Evolutionary conservation across 2,888 invertebrate genomes (phyloP).

Genomic region (Philopedon plagiatum): DNA sequence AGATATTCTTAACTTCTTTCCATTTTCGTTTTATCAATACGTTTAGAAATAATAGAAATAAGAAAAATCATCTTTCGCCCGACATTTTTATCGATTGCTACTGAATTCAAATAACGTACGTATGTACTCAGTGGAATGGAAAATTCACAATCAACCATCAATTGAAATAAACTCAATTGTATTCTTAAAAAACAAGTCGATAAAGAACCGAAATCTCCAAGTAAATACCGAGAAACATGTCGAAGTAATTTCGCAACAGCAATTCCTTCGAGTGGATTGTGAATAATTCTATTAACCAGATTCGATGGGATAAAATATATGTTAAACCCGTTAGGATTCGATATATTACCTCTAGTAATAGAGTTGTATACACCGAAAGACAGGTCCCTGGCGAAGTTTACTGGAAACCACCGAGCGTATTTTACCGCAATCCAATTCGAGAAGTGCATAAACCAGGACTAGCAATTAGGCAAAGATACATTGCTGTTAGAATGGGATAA

Average conservation of each 20-base stretch:
- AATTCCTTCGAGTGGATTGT: constrained; percentile 61
- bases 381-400: constrained; percentile 67
- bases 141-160: constrained; percentile 15
- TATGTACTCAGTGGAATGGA: neutral
- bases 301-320: constrained; percentile 60
- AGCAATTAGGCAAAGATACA: constrained; percentile 67
- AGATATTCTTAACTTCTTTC: too few species aligned
- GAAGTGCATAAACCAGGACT: constrained; percentile 68
- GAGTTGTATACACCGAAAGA: constrained; percentile 60
- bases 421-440: constrained; percentile 69
- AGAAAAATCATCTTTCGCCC: too few species aligned
- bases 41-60: too few species aligned
- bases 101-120: too few species aligned
- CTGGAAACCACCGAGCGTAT: constrained; percentile 68
- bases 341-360: constrained; percentile 68
- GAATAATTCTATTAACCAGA: constrained; percentile 63
- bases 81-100: too few species aligned
- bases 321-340: constrained; percentile 59
- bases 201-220: constrained; percentile 37
- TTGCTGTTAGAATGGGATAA: constrained; percentile 59
- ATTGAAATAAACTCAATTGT: constrained; percentile 15
- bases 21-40: too few species aligned
- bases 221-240: constrained; percentile 55
- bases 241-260: constrained; percentile 56
- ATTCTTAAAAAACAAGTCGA: constrained; percentile 17